Percentiles rank a stretch among this genome's conserved stretches.
These are phyloP conservation scores for Perithous albicinctus DNA, from an alignment of 2,888 invertebrate species.

Conservation along the genomic window DNA sequence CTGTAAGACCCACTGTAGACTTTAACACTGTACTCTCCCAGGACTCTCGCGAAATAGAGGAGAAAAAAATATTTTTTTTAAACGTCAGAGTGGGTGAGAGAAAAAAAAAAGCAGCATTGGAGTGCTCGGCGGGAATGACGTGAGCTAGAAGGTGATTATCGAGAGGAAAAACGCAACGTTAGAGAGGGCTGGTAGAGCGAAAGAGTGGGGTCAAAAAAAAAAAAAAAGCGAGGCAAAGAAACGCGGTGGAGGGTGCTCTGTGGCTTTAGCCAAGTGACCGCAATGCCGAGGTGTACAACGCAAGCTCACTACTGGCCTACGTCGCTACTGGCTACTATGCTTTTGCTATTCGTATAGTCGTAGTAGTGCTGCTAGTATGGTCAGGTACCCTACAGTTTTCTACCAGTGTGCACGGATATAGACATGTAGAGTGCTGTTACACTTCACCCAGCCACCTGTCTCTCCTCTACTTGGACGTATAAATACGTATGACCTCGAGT, in stretches of 20 bases:
- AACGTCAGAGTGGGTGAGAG: background rate
- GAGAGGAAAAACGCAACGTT: constrained; percentile 46
- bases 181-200: constrained; percentile 29
- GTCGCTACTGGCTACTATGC: constrained; percentile 36
- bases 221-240: constrained; percentile 44
- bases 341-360: constrained; percentile 22
- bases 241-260: constrained; percentile 42
- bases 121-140: constrained; percentile 5
- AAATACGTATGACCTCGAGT: constrained; percentile 64
- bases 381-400: constrained; percentile 15
- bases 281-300: constrained; percentile 62
- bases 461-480: constrained; percentile 51
- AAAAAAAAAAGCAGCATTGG: constrained; percentile 11
- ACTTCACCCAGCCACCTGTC: constrained; percentile 50
- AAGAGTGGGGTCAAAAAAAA: constrained; percentile 46
- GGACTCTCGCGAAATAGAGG: background rate
- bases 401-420: background rate
- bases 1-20: background rate
- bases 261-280: constrained; percentile 67
- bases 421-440: constrained; percentile 10
- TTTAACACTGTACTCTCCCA: background rate
- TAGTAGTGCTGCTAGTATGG: background rate
- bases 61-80: constrained; percentile 26
- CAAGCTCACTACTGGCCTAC: constrained; percentile 32
- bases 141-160: constrained; percentile 51